Percentiles rank a stretch among this genome's conserved stretches.
phyloP scores from a whole-genome alignment of 2,888 invertebrate genomes.

The Adelphocoris suturalis region DNA sequence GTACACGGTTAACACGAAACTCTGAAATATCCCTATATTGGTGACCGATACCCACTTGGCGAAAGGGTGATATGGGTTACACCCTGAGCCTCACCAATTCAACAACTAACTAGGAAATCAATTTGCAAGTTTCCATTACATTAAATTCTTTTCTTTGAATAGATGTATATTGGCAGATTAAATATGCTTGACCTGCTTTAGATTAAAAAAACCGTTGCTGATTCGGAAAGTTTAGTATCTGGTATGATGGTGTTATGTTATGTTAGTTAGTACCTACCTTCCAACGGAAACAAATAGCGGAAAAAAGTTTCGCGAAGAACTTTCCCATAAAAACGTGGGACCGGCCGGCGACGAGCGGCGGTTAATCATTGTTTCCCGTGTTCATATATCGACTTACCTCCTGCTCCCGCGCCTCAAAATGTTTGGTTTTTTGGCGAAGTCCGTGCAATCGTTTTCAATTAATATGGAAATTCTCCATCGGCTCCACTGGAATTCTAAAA shows the following conservation, averaged over 20 bases:
- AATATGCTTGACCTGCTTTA: no score
- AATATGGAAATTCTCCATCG: no score
- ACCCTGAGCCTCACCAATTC: no score
- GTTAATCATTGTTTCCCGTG: constrained; percentile 4
- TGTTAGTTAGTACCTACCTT: neutral
- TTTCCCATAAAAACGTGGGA: constrained; percentile 56
- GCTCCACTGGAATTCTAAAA: no score
- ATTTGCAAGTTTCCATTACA: no score
- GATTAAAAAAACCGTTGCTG: neutral
- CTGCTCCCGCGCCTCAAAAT: neutral
- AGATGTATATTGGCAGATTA: neutral
- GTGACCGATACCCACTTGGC: no score
- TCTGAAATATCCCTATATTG: no score
- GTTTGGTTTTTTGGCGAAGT: neutral
- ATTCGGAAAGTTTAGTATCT: neutral
- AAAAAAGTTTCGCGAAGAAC: constrained; percentile 37
- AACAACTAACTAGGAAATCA: no score
- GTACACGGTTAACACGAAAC: no score
- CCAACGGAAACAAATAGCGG: neutral
- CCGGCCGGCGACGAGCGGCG: neutral
- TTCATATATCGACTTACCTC: neutral
- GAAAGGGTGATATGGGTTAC: no score
- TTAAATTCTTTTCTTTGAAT: no score
- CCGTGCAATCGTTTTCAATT: neutral
- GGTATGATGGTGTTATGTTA: neutral